phyloP scores from a whole-genome alignment of 2,797 vertebrate species.

The Chelon auratus region DNA sequence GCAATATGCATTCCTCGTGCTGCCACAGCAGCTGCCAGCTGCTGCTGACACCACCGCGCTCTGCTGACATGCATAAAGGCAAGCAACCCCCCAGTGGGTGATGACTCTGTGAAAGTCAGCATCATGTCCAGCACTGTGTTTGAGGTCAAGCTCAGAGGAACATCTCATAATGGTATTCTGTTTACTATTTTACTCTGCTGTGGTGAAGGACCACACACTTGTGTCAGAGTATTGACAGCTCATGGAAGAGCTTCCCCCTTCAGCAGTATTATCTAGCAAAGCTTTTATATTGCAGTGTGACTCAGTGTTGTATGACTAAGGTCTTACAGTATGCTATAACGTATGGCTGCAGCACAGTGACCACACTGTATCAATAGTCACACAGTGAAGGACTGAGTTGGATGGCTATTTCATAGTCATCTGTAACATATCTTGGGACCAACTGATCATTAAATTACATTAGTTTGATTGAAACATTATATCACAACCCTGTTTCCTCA shows the following conservation, averaged over 20 bases:
- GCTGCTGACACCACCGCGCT: neutral
- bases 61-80: conserved; percentile 23
- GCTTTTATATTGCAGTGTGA: conserved; percentile 28
- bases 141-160: conserved; percentile 23
- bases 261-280: conserved; percentile 16
- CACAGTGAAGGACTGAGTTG: neutral
- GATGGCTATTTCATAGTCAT: neutral
- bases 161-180: neutral
- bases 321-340: conserved; percentile 4
- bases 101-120: conserved; percentile 28
- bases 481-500: no score
- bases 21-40: neutral
- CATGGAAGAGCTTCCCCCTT: conserved; percentile 13
- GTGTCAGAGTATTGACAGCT: conserved; percentile 27
- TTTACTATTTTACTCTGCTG: conserved; percentile 1
- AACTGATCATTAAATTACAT: neutral
- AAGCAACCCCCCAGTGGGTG: conserved; percentile 6
- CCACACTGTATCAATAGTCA: neutral
- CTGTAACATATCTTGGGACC: neutral
- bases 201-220: neutral
- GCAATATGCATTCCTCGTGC: neutral
- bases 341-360: conserved; percentile 1
- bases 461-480: no score
- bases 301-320: conserved; percentile 32
- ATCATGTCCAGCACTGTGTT: neutral